phyloP scores from a whole-genome alignment of 2,888 invertebrate genomes.

The Chrysodeixis includens region DNA sequence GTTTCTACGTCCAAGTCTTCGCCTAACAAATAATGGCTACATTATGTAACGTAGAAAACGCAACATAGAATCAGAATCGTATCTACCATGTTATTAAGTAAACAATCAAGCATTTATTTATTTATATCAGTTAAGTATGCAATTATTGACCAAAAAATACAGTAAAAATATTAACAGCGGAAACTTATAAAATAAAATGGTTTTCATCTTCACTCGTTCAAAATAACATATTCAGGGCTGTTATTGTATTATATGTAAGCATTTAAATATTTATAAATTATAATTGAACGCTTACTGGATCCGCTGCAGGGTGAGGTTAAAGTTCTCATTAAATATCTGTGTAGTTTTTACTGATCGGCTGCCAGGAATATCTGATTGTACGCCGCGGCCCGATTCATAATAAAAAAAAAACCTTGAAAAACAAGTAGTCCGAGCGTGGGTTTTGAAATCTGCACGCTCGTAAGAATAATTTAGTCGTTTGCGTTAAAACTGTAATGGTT shows the following conservation, averaged over 20 bases:
- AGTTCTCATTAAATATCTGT: conserved; percentile 72
- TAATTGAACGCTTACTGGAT: conserved; percentile 44
- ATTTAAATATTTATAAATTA: conserved; percentile 42
- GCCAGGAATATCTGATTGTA: conserved; percentile 72
- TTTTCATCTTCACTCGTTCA: conserved; percentile 27
- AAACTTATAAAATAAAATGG: conserved; percentile 32
- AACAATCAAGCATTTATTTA: conserved; percentile 23
- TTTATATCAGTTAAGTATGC: conserved; percentile 17
- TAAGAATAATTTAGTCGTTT: conserved; percentile 62
- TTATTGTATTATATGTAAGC: conserved; percentile 22
- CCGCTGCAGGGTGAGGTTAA: conserved; percentile 65
- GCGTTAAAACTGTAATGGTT: conserved; percentile 63
- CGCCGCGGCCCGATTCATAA: conserved; percentile 57
- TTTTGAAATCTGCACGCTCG: conserved; percentile 68
- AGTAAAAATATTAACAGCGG: conserved; percentile 12
- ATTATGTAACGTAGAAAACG: conserved; percentile 61
- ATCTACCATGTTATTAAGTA: conserved; percentile 22
- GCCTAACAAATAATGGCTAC: conserved; percentile 61
- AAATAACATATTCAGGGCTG: conserved; percentile 32
- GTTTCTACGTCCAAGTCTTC: conserved; percentile 55
- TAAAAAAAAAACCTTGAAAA: conserved; percentile 73
- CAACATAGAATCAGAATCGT: conserved; percentile 42
- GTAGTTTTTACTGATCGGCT: conserved; percentile 72
- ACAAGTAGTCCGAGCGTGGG: conserved; percentile 71
- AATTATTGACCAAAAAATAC: conserved; percentile 15